Conservation (phyloP, 2,797 vertebrate genomes). For the Thalassophryne amazonica region DNA sequence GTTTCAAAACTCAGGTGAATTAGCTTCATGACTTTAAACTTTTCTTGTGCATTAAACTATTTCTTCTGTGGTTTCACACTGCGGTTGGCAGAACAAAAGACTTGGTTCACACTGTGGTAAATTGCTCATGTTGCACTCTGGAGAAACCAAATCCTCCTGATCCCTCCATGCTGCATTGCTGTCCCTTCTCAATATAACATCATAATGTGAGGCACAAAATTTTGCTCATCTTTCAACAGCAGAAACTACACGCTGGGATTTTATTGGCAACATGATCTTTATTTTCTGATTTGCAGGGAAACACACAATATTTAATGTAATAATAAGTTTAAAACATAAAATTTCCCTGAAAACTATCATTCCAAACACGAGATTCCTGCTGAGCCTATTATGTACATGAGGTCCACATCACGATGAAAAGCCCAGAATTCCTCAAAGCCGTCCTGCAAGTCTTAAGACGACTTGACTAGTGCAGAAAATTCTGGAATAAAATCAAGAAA, state of each 20-base stretch:
- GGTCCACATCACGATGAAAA: background rate
- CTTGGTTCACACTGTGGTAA: constrained; percentile 20
- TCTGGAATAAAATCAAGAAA: constrained; percentile 47
- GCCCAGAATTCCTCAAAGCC: background rate
- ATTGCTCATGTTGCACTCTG: constrained; percentile 14
- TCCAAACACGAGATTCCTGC: background rate
- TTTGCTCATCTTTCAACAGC: background rate
- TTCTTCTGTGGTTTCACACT: constrained; percentile 1
- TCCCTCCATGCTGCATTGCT: background rate
- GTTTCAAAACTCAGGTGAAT: no score
- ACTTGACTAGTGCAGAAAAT: constrained; percentile 72
- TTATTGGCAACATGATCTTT: constrained; percentile 12
- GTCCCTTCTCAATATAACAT: constrained; percentile 22
- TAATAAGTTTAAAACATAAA: no score
- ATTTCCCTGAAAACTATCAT: no score
- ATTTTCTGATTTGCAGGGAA: constrained; percentile 27
- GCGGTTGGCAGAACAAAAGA: constrained; percentile 18
- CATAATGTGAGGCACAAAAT: background rate
- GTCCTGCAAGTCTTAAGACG: constrained; percentile 38
- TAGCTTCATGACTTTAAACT: constrained; percentile 1
- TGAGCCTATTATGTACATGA: background rate
- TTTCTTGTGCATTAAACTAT: constrained; percentile 3
- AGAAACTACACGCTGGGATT: background rate
- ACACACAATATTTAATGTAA: constrained; percentile 13
- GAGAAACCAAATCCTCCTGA: constrained; percentile 16